Percentiles rank a stretch among this genome's conserved stretches.
These are phyloP conservation scores for Yoshiicerus persimilis DNA, from an alignment of 1,140 invertebrate genomes.

Conservation along the genomic window DNA sequence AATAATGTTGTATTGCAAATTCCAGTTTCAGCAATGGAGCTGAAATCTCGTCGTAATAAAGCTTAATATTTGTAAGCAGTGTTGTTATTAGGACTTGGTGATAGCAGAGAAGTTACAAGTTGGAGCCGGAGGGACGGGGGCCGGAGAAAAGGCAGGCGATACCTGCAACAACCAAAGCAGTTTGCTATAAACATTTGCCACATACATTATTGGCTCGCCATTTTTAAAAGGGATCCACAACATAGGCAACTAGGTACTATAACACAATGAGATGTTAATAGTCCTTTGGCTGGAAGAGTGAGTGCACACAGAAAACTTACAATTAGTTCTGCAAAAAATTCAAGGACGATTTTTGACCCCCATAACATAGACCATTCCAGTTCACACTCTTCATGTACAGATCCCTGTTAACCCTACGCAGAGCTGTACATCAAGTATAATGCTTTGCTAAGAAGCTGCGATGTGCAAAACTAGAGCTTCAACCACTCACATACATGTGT, in stretches of 20 bases:
- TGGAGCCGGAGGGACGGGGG: neutral
- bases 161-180: neutral
- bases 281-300: neutral
- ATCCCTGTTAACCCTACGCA: neutral
- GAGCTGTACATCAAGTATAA: neutral
- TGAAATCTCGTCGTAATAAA: neutral
- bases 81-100: neutral
- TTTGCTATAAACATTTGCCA: neutral
- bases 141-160: neutral
- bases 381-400: neutral
- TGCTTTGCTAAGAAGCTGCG: no score
- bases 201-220: neutral
- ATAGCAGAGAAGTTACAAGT: neutral
- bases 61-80: neutral
- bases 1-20: neutral
- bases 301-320: neutral
- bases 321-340: neutral
- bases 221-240: neutral
- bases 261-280: neutral
- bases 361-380: neutral
- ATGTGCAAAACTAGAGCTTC: no score
- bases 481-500: no score
- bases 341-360: neutral
- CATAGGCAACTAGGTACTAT: neutral
- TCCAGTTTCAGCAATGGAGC: neutral